A percentile compares a stretch with the other conserved stretches of the same genome.
Conservation (phyloP, 2,888 invertebrate genomes). For the Drosophila meridiana region DNA sequence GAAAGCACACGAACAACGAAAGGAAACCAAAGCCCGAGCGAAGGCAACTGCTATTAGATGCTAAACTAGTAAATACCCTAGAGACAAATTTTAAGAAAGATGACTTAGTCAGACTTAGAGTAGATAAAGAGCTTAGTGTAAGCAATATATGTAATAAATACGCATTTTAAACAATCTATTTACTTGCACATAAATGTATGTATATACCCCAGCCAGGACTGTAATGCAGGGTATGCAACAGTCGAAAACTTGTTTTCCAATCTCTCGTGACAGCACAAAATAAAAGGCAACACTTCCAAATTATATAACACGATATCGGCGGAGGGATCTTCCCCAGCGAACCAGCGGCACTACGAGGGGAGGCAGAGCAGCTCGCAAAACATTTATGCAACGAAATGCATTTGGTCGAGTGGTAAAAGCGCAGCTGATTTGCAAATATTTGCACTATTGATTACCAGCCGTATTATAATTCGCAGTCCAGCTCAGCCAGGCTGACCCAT, state of each 20-base stretch:
- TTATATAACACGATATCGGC: constrained; percentile 57
- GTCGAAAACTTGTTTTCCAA: constrained; percentile 59
- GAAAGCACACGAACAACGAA: constrained; percentile 19
- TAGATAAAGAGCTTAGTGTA: neutral
- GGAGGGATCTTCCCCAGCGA: constrained; percentile 18
- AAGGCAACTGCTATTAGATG: neutral
- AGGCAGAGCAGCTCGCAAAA: constrained; percentile 1
- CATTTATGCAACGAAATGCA: constrained; percentile 52
- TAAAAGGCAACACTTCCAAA: constrained; percentile 59
- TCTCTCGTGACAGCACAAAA: constrained; percentile 43
- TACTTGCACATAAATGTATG: neutral
- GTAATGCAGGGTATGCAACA: constrained; percentile 8
- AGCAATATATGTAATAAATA: neutral
- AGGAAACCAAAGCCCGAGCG: constrained; percentile 19
- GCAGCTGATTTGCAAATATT: constrained; percentile 72
- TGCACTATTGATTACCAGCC: constrained; percentile 73
- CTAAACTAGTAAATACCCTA: constrained; percentile 15
- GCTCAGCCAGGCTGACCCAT: neutral
- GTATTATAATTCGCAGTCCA: constrained; percentile 55
- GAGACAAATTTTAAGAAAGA: neutral
- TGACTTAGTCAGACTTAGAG: too few species aligned
- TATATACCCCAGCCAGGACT: neutral
- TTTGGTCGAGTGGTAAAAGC: constrained; percentile 50
- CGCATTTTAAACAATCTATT: neutral
- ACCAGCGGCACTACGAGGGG: neutral